phyloP scores from a whole-genome alignment of 2,888 invertebrate genomes.

The Cecidostiba fungosa region DNA sequence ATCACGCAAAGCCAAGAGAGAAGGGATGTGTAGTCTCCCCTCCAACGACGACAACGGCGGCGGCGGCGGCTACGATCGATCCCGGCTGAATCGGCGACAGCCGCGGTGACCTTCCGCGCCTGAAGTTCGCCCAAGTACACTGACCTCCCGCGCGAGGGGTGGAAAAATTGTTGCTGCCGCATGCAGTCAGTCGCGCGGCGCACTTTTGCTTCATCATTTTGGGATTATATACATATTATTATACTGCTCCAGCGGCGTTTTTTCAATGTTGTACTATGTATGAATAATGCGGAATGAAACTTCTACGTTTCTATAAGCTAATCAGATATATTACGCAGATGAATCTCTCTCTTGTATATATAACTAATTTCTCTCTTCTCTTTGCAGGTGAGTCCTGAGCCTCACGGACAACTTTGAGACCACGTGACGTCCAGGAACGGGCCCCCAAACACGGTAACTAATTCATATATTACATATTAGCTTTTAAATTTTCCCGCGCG shows the following conservation, averaged over 20 bases:
- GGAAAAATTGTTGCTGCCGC: neutral
- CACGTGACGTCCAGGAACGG: constrained; percentile 46
- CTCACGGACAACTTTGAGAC: constrained; percentile 23
- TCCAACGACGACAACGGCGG: no score
- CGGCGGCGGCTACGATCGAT: constrained; percentile 49
- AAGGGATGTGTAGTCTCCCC: neutral
- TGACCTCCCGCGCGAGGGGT: constrained; percentile 67
- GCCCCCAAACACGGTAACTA: constrained; percentile 56
- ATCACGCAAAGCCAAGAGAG: constrained; percentile 18
- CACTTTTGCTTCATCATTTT: neutral
- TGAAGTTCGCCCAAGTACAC: constrained; percentile 69
- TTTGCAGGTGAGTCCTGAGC: neutral
- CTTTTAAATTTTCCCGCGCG: neutral
- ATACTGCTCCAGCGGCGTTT: no score
- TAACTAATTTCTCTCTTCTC: neutral
- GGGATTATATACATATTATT: neutral
- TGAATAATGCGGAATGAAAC: no score
- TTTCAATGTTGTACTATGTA: no score
- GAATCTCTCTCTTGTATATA: no score
- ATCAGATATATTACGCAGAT: neutral
- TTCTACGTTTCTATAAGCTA: no score
- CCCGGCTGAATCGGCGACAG: constrained; percentile 50
- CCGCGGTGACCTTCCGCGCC: constrained; percentile 63
- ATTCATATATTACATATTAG: neutral
- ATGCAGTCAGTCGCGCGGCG: neutral